Evolutionary conservation across 2,113 vertebrate species (phyloP).

Genomic region (Setophaga kirtlandii): DNA sequence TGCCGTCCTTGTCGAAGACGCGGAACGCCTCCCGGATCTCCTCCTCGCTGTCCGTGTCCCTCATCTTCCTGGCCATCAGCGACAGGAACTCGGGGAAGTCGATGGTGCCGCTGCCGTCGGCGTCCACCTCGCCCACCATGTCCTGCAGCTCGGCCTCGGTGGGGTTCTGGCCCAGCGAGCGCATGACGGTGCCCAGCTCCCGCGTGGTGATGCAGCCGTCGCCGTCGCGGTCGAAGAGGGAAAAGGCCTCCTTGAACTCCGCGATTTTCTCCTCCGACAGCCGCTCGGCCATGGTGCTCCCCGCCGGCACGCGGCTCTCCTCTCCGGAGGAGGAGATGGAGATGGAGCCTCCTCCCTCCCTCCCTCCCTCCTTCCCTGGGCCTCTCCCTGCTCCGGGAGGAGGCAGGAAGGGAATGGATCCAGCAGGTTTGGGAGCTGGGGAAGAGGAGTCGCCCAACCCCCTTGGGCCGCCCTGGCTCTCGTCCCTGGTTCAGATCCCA

Average conservation of each 20-base stretch:
- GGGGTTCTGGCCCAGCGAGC: constrained; percentile 86
- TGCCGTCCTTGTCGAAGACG: constrained; percentile 67
- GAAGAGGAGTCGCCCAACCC: not conserved
- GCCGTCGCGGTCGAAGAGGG: constrained; percentile 87
- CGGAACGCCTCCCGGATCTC: constrained; percentile 77
- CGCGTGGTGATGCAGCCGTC: constrained; percentile 85
- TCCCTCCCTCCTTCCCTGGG: not conserved
- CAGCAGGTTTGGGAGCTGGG: fast-evolving
- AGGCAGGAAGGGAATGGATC: not conserved
- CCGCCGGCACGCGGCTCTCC: not conserved
- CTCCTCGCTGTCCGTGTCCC: constrained; percentile 71
- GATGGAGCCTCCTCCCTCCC: not conserved
- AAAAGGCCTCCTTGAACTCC: constrained; percentile 88
- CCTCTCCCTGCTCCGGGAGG: not conserved
- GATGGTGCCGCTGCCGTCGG: constrained; percentile 79
- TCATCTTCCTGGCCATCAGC: constrained; percentile 72
- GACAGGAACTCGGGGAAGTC: constrained; percentile 67
- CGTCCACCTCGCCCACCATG: constrained; percentile 84
- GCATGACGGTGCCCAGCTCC: constrained; percentile 88
- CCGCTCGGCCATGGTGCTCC: constrained; percentile 21
- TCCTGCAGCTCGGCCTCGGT: constrained; percentile 84
- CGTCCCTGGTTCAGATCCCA: fast-evolving
- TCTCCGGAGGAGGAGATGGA: not conserved
- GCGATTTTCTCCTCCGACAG: constrained; percentile 52
- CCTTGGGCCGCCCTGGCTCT: fast-evolving